Evolutionary conservation across 2,113 vertebrate genomes (phyloP).

Genomic region (Cnemophilus loriae): DNA sequence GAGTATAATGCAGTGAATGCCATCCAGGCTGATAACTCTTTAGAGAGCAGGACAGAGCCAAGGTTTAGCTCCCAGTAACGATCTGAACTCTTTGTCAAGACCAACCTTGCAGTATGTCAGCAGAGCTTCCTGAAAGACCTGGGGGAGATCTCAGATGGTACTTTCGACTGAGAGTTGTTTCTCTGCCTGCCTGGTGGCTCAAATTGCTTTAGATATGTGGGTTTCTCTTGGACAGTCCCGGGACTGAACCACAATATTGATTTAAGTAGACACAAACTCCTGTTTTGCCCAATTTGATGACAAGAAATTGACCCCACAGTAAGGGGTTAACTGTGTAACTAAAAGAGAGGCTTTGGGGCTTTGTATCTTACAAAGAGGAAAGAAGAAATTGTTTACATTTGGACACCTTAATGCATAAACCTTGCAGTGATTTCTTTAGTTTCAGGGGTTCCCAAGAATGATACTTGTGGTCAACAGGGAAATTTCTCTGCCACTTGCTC

Average conservation of each 20-base stretch:
- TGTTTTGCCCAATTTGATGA: neutral
- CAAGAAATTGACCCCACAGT: neutral
- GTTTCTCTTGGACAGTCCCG: neutral
- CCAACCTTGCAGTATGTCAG: neutral
- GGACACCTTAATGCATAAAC: neutral
- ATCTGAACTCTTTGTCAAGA: neutral
- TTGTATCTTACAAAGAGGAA: neutral
- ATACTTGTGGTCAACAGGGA: neutral
- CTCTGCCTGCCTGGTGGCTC: neutral
- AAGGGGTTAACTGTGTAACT: neutral
- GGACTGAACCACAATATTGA: neutral
- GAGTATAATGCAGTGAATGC: neutral
- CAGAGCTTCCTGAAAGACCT: neutral
- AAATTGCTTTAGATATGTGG: neutral
- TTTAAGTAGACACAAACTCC: neutral
- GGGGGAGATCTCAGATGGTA: neutral
- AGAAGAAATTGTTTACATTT: neutral
- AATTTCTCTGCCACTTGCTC: neutral
- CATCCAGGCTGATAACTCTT: neutral
- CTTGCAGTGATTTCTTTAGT: neutral
- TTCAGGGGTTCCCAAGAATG: neutral
- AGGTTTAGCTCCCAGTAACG: neutral
- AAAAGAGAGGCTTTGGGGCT: neutral
- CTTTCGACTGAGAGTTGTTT: neutral
- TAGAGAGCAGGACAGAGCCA: neutral